phyloP scores from a whole-genome alignment of 2,113 vertebrate genomes.

The Indri indri region DNA sequence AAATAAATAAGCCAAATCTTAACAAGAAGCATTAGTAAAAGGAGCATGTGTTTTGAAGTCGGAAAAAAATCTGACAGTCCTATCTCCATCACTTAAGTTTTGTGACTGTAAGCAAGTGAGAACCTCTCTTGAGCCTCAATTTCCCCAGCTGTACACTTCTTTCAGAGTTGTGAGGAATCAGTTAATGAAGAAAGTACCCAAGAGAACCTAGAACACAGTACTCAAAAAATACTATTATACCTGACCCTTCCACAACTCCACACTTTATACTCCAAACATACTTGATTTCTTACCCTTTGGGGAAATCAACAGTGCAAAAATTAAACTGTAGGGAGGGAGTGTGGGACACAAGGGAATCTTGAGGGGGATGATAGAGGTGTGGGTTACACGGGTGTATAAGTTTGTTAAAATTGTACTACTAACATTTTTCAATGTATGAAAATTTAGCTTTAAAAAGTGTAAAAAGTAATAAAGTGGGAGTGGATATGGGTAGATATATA shows the following conservation, averaged over 20 bases:
- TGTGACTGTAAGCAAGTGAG: not conserved
- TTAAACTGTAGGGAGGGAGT: not conserved
- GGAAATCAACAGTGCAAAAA: not conserved
- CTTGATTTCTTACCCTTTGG: not conserved
- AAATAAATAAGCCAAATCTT: conserved; percentile 33
- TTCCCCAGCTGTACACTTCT: not conserved
- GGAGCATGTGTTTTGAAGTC: not conserved
- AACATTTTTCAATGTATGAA: not conserved
- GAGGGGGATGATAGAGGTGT: not conserved
- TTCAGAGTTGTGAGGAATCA: not conserved
- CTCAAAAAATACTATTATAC: not conserved
- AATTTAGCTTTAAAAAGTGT: not conserved
- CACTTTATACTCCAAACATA: not conserved
- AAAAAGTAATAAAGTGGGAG: not conserved
- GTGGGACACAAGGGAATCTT: not conserved
- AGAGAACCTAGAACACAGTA: not conserved
- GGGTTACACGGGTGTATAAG: not conserved
- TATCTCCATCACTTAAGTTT: not conserved
- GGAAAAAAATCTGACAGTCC: not conserved
- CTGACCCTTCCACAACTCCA: not conserved
- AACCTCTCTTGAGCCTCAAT: not conserved
- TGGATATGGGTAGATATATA: not conserved
- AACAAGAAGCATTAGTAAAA: not conserved
- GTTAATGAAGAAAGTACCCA: not conserved
- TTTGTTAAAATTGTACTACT: not conserved